Evolutionary conservation across 2,888 invertebrate genomes (phyloP).

Genomic region (Mongoloraphidia duomilia): DNA sequence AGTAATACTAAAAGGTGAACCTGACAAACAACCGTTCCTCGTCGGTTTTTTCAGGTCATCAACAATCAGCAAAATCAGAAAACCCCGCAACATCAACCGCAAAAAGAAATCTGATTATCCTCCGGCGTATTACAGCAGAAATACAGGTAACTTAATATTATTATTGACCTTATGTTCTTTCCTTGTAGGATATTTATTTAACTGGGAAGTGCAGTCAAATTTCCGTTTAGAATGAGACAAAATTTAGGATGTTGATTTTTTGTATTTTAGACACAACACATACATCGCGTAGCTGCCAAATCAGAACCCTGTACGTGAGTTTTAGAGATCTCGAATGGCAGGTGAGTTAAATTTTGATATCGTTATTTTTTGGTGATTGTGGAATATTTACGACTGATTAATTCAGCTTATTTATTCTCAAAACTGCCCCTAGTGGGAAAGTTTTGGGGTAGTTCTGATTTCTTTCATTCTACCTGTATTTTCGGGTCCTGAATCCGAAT

Average conservation of each 20-base stretch:
- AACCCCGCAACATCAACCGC: conserved; percentile 40
- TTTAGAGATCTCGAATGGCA: conserved; percentile 83
- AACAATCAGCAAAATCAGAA: conserved; percentile 35
- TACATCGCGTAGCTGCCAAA: conserved; percentile 63
- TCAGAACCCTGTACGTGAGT: conserved; percentile 81
- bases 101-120: conserved; percentile 36
- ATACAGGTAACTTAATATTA: conserved; percentile 37
- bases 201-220: background rate
- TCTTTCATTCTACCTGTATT: too few species aligned
- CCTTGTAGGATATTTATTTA: too few species aligned
- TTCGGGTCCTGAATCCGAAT: too few species aligned
- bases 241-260: too few species aligned
- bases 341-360: conserved; percentile 30
- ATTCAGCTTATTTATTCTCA: too few species aligned
- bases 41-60: conserved; percentile 74
- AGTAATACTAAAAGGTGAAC: conserved; percentile 54
- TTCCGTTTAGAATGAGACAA: too few species aligned
- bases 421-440: too few species aligned
- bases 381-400: background rate
- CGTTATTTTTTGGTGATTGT: background rate
- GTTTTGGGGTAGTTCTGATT: too few species aligned
- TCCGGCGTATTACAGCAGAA: conserved; percentile 37
- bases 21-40: conserved; percentile 78
- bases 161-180: background rate
- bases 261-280: conserved; percentile 25